Evolutionary conservation across 2,113 vertebrate genomes (phyloP).

Genomic region (Coturnix japonica): DNA sequence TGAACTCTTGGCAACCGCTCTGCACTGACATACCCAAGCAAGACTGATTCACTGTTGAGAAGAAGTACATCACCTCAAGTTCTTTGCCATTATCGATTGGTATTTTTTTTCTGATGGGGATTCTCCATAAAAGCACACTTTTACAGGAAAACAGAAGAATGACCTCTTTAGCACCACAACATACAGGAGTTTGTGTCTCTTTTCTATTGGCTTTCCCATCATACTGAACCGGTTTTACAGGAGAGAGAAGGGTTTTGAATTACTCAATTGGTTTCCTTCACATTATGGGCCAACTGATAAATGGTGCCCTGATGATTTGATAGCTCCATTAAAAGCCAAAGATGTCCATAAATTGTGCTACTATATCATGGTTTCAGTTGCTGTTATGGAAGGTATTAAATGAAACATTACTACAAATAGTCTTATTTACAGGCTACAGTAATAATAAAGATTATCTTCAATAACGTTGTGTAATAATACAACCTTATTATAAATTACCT

Average conservation of each 20-base stretch:
- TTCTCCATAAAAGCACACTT: neutral
- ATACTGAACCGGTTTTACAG: neutral
- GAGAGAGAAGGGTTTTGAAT: neutral
- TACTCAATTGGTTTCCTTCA: neutral
- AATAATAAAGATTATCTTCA: constrained; percentile 20
- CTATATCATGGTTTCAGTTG: neutral
- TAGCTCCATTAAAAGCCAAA: neutral
- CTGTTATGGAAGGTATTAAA: neutral
- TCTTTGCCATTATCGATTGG: neutral
- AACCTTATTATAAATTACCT: neutral
- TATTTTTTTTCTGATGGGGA: neutral
- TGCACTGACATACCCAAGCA: neutral
- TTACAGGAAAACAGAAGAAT: neutral
- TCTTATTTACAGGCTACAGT: neutral
- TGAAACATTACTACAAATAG: constrained; percentile 3
- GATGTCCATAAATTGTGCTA: neutral
- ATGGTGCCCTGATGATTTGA: neutral
- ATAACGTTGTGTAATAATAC: neutral
- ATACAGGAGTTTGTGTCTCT: fast-evolving
- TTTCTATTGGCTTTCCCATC: neutral
- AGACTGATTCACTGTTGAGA: neutral
- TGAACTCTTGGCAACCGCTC: neutral
- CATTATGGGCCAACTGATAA: neutral
- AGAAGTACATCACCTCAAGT: neutral
- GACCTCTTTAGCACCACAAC: neutral